A percentile compares a stretch with the other conserved stretches of the same genome.
Conservation (phyloP, 2,888 invertebrate genomes). For the Harpalus rubripes region DNA sequence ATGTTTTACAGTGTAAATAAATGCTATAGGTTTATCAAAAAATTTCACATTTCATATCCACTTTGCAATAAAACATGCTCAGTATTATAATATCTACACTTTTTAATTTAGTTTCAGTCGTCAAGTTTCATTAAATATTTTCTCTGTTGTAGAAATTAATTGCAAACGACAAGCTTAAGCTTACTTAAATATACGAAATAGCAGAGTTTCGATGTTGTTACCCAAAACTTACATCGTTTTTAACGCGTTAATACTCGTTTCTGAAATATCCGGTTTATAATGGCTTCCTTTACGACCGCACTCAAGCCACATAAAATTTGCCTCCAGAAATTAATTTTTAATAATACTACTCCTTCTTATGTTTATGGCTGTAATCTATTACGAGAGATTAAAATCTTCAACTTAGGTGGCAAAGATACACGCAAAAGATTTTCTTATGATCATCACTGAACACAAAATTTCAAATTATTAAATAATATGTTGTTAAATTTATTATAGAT, state of each 20-base stretch:
- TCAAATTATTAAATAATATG: neutral
- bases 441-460: neutral
- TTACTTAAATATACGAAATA: constrained; percentile 10
- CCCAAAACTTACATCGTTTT: constrained; percentile 20
- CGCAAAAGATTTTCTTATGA: neutral
- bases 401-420: constrained; percentile 10
- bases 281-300: constrained; percentile 33
- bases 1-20: neutral
- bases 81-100: neutral
- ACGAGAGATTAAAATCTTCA: neutral
- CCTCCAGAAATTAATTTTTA: constrained; percentile 40
- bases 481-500: too few species aligned
- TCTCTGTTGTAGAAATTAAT: neutral
- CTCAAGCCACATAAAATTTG: constrained; percentile 35
- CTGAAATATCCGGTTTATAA: constrained; percentile 21
- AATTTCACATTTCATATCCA: neutral
- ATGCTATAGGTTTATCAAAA: neutral
- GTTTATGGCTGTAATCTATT: constrained; percentile 10
- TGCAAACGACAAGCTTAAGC: neutral
- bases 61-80: neutral
- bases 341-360: neutral
- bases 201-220: constrained; percentile 3
- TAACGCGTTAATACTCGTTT: constrained; percentile 26
- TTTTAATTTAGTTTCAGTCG: neutral
- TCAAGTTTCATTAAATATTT: neutral